Conservation (phyloP, 2,888 invertebrate species). For the Pilophorus perplexus region DNA sequence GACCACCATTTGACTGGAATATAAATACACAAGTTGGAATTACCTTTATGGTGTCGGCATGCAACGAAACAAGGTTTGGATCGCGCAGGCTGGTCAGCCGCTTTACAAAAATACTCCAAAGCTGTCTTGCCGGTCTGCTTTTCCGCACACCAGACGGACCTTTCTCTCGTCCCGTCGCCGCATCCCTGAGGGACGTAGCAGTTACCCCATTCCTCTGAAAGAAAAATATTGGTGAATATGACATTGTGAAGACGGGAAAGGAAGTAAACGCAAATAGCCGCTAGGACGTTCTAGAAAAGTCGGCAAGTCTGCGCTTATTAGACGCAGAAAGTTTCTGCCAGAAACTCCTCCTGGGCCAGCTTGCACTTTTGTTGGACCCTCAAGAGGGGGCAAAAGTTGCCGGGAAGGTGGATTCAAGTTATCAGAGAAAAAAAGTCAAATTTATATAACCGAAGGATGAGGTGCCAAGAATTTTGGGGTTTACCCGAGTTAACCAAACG, state of each 20-base stretch:
- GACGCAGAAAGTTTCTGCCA: no score
- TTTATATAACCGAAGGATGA: no score
- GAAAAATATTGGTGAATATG: background rate
- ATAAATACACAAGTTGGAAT: background rate
- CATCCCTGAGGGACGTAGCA: conserved; percentile 50
- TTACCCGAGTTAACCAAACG: no score
- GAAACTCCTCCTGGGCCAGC: no score
- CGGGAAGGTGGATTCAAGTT: no score
- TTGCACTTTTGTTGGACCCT: no score
- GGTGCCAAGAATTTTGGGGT: no score
- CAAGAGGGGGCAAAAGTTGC: no score
- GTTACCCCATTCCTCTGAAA: conserved; percentile 49
- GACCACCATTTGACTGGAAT: background rate
- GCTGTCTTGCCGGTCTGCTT: conserved; percentile 48
- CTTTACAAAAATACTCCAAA: conserved; percentile 49
- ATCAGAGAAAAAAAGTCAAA: no score
- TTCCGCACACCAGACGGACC: conserved; percentile 50
- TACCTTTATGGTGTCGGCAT: conserved; percentile 50
- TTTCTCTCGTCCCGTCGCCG: conserved; percentile 49
- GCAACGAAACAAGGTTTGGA: conserved; percentile 50
- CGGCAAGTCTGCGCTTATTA: no score
- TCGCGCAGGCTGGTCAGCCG: conserved; percentile 48
- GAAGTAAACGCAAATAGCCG: no score
- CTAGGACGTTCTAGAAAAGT: background rate
- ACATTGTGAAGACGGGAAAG: background rate